Percentiles rank a stretch among this genome's conserved stretches.
These are phyloP conservation scores for Eira barbara DNA, from an alignment of 2,113 vertebrate species.

Conservation along the genomic window DNA sequence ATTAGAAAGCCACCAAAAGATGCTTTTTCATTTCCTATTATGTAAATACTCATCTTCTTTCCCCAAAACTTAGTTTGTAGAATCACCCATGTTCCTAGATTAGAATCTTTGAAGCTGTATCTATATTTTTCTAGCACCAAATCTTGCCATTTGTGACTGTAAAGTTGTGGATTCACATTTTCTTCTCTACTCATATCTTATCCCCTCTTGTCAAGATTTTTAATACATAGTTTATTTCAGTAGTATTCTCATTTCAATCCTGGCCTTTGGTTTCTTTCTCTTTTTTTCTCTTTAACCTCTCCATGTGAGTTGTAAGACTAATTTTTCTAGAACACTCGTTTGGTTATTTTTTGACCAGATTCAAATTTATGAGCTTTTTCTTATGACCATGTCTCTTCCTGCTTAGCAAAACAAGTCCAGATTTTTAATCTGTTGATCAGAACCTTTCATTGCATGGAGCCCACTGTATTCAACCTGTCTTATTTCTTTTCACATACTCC, in stretches of 20 bases:
- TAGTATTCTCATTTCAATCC: not conserved
- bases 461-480: not conserved
- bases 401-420: not conserved
- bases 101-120: not conserved
- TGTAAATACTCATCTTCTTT: conserved; percentile 21
- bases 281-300: not conserved
- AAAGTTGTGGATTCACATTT: not conserved
- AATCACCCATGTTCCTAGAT: not conserved
- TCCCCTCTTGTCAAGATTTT: not conserved
- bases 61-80: not conserved
- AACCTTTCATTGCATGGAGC: not conserved
- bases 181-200: not conserved
- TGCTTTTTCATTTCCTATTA: not conserved
- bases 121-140: not conserved
- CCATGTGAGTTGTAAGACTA: not conserved
- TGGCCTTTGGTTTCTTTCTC: not conserved
- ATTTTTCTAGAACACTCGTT: conserved; percentile 1
- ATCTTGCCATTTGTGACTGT: not conserved
- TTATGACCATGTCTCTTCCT: not conserved
- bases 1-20: not conserved
- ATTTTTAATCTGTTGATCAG: not conserved
- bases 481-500: not conserved
- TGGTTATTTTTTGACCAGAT: not conserved
- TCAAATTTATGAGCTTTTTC: not conserved
- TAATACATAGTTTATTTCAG: not conserved